Evolutionary conservation across 2,888 invertebrate genomes (phyloP).

Genomic region (Laspeyria flexula): DNA sequence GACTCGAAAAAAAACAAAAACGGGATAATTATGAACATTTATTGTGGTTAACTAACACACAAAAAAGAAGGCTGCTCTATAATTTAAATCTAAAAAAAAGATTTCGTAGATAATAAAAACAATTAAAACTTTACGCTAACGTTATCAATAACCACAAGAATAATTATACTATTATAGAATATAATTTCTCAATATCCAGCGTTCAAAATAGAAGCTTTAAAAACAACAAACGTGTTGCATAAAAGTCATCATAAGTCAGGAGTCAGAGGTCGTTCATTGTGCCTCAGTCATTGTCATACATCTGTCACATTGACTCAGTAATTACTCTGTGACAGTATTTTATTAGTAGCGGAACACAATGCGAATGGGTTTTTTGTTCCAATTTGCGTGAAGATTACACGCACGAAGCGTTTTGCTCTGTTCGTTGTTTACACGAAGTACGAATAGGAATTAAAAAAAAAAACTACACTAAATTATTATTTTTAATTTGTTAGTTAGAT

Average conservation of each 20-base stretch:
- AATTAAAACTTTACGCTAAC: not conserved
- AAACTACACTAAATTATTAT: not conserved
- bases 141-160: too few species aligned
- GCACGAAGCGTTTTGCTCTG: too few species aligned
- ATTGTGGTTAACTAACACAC: too few species aligned
- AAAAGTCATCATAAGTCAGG: conserved; percentile 22
- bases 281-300: conserved; percentile 20
- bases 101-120: not conserved
- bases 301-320: conserved; percentile 18
- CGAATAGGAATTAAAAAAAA: too few species aligned
- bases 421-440: too few species aligned
- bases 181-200: not conserved
- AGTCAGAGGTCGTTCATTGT: conserved; percentile 31
- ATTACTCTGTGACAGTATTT: conserved; percentile 9
- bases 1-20: too few species aligned
- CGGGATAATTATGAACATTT: too few species aligned
- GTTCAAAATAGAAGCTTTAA: too few species aligned
- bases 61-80: too few species aligned
- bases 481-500: not conserved
- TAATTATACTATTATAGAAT: not conserved
- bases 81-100: too few species aligned
- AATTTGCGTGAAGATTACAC: not conserved
- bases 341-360: conserved; percentile 18
- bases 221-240: too few species aligned
- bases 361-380: conserved; percentile 11